Base-by-base conservation (phyloP, 2,797 vertebrate species). In the Gymnodraco acuticeps region DNA sequence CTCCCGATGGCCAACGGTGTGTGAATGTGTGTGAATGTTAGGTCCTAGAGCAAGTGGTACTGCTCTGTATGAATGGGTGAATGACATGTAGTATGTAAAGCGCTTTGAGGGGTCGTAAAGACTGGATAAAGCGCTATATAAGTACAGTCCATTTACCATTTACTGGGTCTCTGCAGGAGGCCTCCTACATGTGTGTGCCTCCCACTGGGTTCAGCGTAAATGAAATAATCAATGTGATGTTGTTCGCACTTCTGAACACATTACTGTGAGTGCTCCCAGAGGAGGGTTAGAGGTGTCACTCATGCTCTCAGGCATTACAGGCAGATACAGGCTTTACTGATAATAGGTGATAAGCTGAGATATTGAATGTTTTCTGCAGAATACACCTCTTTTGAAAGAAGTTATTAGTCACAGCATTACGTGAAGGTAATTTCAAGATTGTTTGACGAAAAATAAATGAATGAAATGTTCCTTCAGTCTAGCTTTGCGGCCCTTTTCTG, bases 191-290 rank as follows among this genome's bases (percentile, higher is more conserved):
- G 78, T 2, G 41, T 77, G 68, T 74, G 78, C 1, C 5, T 75
- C 85, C 75, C 56, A 12, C 51, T 79, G 80, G 38, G 51, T 42
- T 80, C 48, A 70, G 64, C 33, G n/a, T 81, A 84, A 83, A 85
- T 81, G 59, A 86, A 78, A 73, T 85, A 87, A 85, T 84, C 78
- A 82, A 76, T 89, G 63, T 48, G 55, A 70, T 50, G 52, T 67
- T 51, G 43, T 80, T 84, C 73, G 64, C 75, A 47, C 46, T 10
- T 47, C 62, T 73, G 51, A 78, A 75, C 72, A 80, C 54, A 71
- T 90, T 69, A 73, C 47, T 59, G 3, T 64, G 63, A 84, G 68
- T 83, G 67, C 64, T 83, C 65, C 67, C 69, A 61, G 56, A 8
- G 63, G 75, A 16, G 0, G 45, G 1, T 55, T 64, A 71, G 69